phyloP scores from a whole-genome alignment of 2,797 vertebrate genomes.

The Halcyon smyrnensis region DNA sequence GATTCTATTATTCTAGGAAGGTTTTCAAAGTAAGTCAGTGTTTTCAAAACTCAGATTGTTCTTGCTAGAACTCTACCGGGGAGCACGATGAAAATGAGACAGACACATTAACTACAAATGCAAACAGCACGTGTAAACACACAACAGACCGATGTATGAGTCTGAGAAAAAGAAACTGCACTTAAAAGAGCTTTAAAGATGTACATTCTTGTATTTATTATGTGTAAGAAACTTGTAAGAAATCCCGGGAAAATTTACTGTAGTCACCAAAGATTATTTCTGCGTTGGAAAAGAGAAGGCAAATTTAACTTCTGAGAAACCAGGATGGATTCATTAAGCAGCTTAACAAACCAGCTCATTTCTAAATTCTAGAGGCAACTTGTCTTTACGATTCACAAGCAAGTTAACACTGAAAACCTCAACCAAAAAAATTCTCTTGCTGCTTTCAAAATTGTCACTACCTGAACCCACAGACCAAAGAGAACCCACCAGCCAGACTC shows the following conservation, averaged over 20 bases:
- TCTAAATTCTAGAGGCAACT: neutral
- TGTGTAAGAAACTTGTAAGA: neutral
- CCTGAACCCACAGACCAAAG: neutral
- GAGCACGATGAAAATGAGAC: neutral
- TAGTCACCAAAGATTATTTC: neutral
- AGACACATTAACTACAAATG: neutral
- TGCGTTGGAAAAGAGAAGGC: neutral
- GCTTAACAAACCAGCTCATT: neutral
- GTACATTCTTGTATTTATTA: neutral
- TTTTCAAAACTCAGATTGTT: neutral
- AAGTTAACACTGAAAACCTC: neutral
- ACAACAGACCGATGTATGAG: neutral
- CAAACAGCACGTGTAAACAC: neutral
- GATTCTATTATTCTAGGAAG: neutral
- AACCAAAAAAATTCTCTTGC: neutral
- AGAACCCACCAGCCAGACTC: neutral
- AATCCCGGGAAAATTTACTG: neutral
- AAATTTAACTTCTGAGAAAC: too few relatives aligned
- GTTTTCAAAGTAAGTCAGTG: rapidly evolving
- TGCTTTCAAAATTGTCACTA: neutral
- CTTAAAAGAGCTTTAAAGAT: slow-evolving; percentile 32
- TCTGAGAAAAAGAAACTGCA: neutral
- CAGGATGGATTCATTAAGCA: neutral
- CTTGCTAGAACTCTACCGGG: neutral
- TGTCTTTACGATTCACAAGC: neutral